Conservation (phyloP, 1,140 invertebrate species). For the Lordiphosa stackelbergi region DNA sequence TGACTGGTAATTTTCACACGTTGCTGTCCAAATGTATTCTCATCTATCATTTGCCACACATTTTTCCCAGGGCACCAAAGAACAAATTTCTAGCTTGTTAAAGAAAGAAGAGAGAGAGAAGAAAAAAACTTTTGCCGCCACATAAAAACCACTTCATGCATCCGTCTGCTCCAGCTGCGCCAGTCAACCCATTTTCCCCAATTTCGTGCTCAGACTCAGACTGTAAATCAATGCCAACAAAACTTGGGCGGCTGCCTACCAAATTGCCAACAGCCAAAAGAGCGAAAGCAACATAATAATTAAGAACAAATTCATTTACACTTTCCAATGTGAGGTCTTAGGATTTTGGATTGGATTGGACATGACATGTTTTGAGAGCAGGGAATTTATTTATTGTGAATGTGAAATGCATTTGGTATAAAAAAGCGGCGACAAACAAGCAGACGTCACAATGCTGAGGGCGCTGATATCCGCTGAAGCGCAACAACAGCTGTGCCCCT, state of each 20-base stretch:
- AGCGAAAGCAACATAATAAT: slow-evolving; percentile 53
- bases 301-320: slow-evolving; percentile 76
- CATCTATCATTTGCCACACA: slow-evolving; percentile 43
- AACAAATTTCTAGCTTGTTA: slow-evolving; percentile 50
- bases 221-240: slow-evolving; percentile 64
- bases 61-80: slow-evolving; percentile 56
- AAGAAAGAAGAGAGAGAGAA: slow-evolving; percentile 6
- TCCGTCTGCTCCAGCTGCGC: slow-evolving; percentile 14
- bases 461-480: slow-evolving; percentile 56
- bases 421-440: slow-evolving; percentile 54
- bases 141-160: slow-evolving; percentile 66
- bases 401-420: slow-evolving; percentile 54
- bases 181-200: slow-evolving; percentile 46
- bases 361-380: slow-evolving; percentile 65
- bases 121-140: slow-evolving; percentile 52
- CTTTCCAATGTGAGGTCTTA: slow-evolving; percentile 48
- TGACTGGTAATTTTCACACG: slow-evolving; percentile 21
- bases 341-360: slow-evolving; percentile 34
- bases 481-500: slow-evolving; percentile 58
- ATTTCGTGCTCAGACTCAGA: slow-evolving; percentile 18
- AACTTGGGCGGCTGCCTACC: slow-evolving; percentile 41
- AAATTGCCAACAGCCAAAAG: slow-evolving; percentile 49
- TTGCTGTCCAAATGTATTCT: slow-evolving; percentile 30
- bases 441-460: slow-evolving; percentile 19
- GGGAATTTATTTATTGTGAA: slow-evolving; percentile 60